phyloP scores from a whole-genome alignment of 23 tunicate genomes.

The Oikopleura vanhoeffeni region DNA sequence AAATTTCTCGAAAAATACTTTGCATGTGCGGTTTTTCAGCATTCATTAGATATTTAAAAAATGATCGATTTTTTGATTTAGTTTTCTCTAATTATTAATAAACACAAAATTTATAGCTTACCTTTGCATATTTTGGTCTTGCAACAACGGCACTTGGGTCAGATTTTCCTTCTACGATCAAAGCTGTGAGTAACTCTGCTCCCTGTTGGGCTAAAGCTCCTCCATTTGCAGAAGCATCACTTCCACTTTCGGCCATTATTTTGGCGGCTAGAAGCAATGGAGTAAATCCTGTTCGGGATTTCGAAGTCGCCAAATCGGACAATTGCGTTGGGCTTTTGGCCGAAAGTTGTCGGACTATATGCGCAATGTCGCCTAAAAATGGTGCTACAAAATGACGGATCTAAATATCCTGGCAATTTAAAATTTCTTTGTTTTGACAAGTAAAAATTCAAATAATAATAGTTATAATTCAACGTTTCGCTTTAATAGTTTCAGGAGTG shows the following conservation, averaged over 20 bases:
- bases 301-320: conserved; percentile 34
- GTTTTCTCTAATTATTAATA: too few species aligned
- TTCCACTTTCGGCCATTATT: conserved; percentile 39
- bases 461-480: too few species aligned
- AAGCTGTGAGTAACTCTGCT: conserved; percentile 43
- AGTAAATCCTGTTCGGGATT: conserved; percentile 68
- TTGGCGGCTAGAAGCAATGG: conserved; percentile 60
- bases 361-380: neutral
- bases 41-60: too few species aligned
- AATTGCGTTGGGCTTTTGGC: conserved; percentile 20
- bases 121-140: conserved; percentile 25
- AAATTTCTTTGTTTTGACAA: too few species aligned
- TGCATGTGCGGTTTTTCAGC: too few species aligned
- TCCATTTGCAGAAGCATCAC: neutral
- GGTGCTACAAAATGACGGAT: too few species aligned
- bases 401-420: too few species aligned
- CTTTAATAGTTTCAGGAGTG: too few species aligned
- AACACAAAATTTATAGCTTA: too few species aligned
- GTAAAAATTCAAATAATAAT: too few species aligned
- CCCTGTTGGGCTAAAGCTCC: neutral
- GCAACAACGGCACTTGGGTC: conserved; percentile 66
- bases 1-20: too few species aligned
- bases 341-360: neutral
- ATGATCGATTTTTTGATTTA: too few species aligned
- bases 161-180: conserved; percentile 51